Evolutionary conservation across 2,113 vertebrate genomes (phyloP), one percentile per base, ranked within the genome.

Genomic region (Notothenia coriiceps): DNA sequence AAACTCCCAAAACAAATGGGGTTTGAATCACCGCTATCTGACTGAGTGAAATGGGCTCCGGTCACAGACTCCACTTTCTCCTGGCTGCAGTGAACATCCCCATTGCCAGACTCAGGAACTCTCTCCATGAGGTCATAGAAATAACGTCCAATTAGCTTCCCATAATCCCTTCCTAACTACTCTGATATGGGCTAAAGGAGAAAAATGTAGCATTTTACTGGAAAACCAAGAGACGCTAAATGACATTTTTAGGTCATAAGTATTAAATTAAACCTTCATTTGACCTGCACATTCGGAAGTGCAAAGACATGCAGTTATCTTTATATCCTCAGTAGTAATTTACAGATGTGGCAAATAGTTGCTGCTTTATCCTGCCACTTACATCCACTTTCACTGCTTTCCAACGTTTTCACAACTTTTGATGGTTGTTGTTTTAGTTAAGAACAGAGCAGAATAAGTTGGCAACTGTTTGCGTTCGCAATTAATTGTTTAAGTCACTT

Each of bases 1-100:
- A 86, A 87, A 79, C 83, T 75, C 86, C 89, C 88, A 91, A 91
- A 90, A 86, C 84, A 88, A 89, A 89, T 86, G 85, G 85, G 88
- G 74, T 89, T 86, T 85, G 82, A 90, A 88, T 88, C 89, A 86
- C 74, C 60, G 67, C 87, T 90, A 86, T 88, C 86, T 91, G 83
- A 92, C 88, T 80, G 83, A 75, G 79, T 64, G 85, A 92, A 89
- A 80, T 69, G 83, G 84, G 83, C 86, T 88, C 79, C 75, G 44
- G 70, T 80, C 86, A 71, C 77, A 77, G 63, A 89, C 80, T 88
- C 83, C 60, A 84, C 88, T 89, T 91, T 89, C 86, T 90, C 75
- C 70, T 90, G 89, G 86, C 87, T 22, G 55, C 86, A 74, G 68
- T 3, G 4, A 47, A 7, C 55, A 20, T 56, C 76, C 22, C 13